Evolutionary conservation across 2,888 invertebrate species (phyloP).

Genomic region (Mamestra brassicae): DNA sequence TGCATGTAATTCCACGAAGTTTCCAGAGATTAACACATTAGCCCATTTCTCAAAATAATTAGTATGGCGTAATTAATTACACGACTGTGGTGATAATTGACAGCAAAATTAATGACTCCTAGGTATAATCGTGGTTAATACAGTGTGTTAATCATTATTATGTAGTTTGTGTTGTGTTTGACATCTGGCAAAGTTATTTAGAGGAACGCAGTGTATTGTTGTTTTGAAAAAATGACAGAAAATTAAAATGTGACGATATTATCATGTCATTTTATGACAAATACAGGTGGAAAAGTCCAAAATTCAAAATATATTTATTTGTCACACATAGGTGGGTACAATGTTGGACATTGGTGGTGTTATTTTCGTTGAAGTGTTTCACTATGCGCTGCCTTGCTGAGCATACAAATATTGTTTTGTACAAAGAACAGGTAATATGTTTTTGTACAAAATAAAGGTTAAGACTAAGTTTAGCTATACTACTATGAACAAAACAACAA

Average conservation of each 20-base stretch:
- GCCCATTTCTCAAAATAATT: conserved; percentile 3
- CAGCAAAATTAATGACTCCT: conserved; percentile 9
- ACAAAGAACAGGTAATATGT: too few species aligned
- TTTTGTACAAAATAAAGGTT: too few species aligned
- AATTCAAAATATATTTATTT: too few species aligned
- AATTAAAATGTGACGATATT: background rate
- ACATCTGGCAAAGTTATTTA: background rate
- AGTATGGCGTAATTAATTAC: background rate
- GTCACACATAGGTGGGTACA: too few species aligned
- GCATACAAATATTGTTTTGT: too few species aligned
- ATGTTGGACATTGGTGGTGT: too few species aligned
- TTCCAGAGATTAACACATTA: background rate
- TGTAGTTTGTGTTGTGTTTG: background rate
- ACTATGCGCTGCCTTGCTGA: too few species aligned
- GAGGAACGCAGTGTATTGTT: background rate
- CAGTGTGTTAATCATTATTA: background rate
- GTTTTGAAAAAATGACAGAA: background rate
- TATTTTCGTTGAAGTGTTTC: too few species aligned
- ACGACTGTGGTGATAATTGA: conserved; percentile 3
- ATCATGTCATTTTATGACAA: too few species aligned
- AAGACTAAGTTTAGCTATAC: too few species aligned
- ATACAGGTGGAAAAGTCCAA: too few species aligned
- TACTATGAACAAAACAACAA: too few species aligned
- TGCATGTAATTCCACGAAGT: background rate
- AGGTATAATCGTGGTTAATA: background rate